These are phyloP conservation scores for Leptopilina syphax DNA, from an alignment of 2,888 invertebrate species.

Conservation along the genomic window DNA sequence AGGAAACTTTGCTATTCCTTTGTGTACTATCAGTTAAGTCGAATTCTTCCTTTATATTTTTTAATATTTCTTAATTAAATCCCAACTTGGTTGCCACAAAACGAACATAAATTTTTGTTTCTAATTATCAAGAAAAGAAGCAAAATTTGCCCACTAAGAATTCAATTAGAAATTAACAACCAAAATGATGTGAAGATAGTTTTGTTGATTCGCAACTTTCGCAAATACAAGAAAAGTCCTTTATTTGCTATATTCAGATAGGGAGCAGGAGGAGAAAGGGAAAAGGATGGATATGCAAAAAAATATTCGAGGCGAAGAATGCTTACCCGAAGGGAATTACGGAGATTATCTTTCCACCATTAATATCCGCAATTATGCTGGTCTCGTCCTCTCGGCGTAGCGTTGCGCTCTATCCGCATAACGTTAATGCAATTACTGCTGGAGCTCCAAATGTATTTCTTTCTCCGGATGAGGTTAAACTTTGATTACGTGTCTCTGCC, in stretches of 20 bases:
- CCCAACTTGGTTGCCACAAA: no score
- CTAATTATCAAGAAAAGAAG: no score
- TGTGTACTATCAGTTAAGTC: no score
- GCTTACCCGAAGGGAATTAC: slow-evolving; percentile 35
- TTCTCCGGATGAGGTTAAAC: slow-evolving; percentile 17
- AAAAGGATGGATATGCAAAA: not conserved
- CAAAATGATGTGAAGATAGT: not conserved
- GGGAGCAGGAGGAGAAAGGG: not conserved
- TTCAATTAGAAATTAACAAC: no score
- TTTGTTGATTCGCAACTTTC: slow-evolving; percentile 5
- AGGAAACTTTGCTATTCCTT: no score
- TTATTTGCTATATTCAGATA: not conserved
- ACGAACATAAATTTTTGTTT: no score
- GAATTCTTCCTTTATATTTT: no score
- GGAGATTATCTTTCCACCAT: slow-evolving; percentile 41
- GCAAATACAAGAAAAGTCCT: slow-evolving; percentile 15
- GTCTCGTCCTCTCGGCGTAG: slow-evolving; percentile 1
- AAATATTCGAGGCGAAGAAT: not conserved
- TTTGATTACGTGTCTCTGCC: slow-evolving; percentile 37
- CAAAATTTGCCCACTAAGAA: no score
- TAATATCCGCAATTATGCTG: slow-evolving; percentile 36
- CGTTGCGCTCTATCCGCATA: slow-evolving; percentile 15
- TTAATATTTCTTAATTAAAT: no score
- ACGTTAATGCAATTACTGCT: slow-evolving; percentile 30
- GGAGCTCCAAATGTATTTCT: slow-evolving; percentile 32